These are phyloP conservation scores for Orthosia gothica DNA, from an alignment of 2,888 invertebrate genomes.

Conservation along the genomic window DNA sequence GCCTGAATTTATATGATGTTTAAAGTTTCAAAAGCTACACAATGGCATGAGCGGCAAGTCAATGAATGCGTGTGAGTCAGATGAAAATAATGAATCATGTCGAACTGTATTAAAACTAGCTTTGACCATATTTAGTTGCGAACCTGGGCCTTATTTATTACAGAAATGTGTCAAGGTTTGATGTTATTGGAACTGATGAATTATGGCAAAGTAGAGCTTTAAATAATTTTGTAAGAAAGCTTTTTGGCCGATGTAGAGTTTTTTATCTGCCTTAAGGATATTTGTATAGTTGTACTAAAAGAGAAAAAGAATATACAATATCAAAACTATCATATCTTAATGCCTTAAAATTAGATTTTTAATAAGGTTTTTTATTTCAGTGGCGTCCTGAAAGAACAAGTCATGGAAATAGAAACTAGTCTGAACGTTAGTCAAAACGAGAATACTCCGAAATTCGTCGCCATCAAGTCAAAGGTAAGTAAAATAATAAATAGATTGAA, in stretches of 20 bases:
- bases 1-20: conserved; percentile 51
- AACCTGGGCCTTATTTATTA: conserved; percentile 22
- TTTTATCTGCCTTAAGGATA: no score
- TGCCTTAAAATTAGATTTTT: no score
- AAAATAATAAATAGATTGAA: neutral
- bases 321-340: no score
- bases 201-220: neutral
- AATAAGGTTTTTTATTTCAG: conserved; percentile 75
- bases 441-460: conserved; percentile 77
- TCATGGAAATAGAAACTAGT: conserved; percentile 74
- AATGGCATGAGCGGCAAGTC: conserved; percentile 33
- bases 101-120: conserved; percentile 34
- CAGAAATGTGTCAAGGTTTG: conserved; percentile 43
- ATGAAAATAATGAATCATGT: conserved; percentile 60
- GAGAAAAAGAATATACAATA: no score
- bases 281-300: no score
- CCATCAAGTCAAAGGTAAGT: conserved; percentile 87
- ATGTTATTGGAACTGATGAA: conserved; percentile 17
- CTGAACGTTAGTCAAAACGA: conserved; percentile 72
- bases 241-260: neutral
- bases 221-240: neutral
- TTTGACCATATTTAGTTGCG: conserved; percentile 46
- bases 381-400: conserved; percentile 85
- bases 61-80: conserved; percentile 58
- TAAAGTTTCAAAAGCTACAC: conserved; percentile 53